A percentile compares a stretch with the other conserved stretches of the same genome.
Evolutionary conservation across 1,140 invertebrate genomes (phyloP).

Genomic region (Colletes gigas): DNA sequence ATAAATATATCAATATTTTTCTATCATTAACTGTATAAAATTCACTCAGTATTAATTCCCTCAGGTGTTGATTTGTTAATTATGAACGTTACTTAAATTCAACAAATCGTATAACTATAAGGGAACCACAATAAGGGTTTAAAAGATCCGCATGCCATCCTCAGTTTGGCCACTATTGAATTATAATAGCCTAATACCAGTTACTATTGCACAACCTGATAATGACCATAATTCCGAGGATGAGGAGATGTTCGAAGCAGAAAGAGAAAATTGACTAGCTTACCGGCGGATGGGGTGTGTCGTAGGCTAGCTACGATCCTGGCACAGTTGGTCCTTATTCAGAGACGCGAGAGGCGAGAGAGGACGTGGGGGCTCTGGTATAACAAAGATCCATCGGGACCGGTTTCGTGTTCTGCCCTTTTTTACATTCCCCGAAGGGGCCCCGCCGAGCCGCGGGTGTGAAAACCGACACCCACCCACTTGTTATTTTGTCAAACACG

Average conservation of each 20-base stretch:
- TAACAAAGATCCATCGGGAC: constrained; percentile 80
- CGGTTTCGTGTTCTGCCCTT: constrained; percentile 76
- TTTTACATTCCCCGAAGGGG: constrained; percentile 75
- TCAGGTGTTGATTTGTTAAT: too few species aligned
- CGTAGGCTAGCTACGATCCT: constrained; percentile 50
- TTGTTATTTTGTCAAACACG: constrained; percentile 81
- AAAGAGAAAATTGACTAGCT: neutral
- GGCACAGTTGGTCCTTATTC: constrained; percentile 55
- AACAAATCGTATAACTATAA: too few species aligned
- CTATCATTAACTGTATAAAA: too few species aligned
- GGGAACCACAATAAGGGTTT: too few species aligned
- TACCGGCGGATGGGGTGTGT: neutral
- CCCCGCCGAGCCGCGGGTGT: constrained; percentile 77
- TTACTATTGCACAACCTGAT: too few species aligned
- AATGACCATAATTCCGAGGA: too few species aligned
- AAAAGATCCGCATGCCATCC: too few species aligned
- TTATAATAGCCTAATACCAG: too few species aligned
- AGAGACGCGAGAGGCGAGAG: constrained; percentile 31
- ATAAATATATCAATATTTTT: too few species aligned
- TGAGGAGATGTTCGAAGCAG: neutral
- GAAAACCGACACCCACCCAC: constrained; percentile 81
- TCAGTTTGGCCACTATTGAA: too few species aligned
- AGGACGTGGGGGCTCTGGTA: constrained; percentile 53
- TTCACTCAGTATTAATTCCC: too few species aligned
- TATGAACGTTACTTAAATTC: too few species aligned